Conservation (phyloP, 2,888 invertebrate species). For the Sialis lutaria region DNA sequence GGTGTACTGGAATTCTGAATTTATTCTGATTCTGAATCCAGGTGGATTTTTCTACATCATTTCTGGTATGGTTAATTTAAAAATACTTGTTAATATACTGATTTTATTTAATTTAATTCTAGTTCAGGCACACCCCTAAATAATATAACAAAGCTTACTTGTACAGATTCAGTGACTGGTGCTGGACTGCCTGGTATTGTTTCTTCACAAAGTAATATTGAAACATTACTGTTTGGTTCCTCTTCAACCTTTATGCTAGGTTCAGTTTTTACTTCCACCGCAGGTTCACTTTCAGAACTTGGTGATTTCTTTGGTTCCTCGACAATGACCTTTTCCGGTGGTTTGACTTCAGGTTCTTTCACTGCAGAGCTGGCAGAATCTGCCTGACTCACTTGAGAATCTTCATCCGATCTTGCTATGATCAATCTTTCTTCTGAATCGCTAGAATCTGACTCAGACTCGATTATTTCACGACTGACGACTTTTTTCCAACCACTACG, state of each 20-base stretch:
- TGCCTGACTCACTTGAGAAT: conserved; percentile 16
- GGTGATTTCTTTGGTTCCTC: conserved; percentile 5
- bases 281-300: background rate
- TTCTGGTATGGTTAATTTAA: too few relatives aligned
- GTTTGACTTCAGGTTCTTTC: conserved; percentile 14
- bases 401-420: conserved; percentile 30
- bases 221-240: conserved; percentile 47
- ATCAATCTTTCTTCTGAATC: conserved; percentile 44
- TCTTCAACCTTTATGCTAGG: conserved; percentile 17
- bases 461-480: conserved; percentile 28
- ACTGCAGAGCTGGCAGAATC: conserved; percentile 16
- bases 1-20: too few relatives aligned
- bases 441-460: conserved; percentile 42
- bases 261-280: background rate
- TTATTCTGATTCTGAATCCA: too few relatives aligned
- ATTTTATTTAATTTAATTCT: too few relatives aligned
- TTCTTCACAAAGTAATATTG: conserved; percentile 69
- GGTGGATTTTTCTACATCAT: too few relatives aligned
- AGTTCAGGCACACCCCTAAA: too few relatives aligned
- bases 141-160: background rate
- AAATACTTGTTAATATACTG: too few relatives aligned
- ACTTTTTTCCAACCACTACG: conserved; percentile 17
- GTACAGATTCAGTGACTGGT: conserved; percentile 31
- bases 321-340: conserved; percentile 9
- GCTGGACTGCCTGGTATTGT: conserved; percentile 82